Percentiles rank a stretch among this genome's conserved stretches.
Conservation (phyloP, 2,113 vertebrate species). For the Microtus oregoni region DNA sequence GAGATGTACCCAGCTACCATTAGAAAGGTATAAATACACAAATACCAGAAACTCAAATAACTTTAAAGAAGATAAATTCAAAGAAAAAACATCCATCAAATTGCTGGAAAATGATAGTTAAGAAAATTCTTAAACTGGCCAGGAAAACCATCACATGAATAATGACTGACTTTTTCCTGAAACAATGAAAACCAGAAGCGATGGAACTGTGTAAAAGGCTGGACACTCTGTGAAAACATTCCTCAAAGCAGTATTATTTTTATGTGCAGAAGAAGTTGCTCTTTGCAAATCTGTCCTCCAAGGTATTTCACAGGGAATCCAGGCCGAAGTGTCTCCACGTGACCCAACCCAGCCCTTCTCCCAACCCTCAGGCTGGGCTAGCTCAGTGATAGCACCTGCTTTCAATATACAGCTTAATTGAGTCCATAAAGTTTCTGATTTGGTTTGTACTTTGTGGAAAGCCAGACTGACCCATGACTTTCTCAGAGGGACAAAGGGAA, state of each 20-base stretch:
- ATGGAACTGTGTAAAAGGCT: rapidly evolving
- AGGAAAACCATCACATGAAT: background rate
- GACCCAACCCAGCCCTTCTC: background rate
- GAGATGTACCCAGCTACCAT: rapidly evolving
- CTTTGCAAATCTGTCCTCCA: background rate
- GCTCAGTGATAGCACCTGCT: background rate
- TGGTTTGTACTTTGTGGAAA: background rate
- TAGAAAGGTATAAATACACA: background rate
- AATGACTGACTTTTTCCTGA: background rate
- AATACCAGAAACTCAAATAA: background rate
- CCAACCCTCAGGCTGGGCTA: no score
- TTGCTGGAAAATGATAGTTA: background rate
- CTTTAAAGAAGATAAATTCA: background rate
- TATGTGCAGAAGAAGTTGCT: background rate
- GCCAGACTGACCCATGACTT: background rate
- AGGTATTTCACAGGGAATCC: background rate
- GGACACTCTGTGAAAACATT: background rate
- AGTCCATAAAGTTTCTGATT: background rate
- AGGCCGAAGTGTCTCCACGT: background rate
- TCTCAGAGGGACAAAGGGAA: background rate
- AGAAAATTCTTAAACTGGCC: background rate
- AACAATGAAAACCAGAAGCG: background rate
- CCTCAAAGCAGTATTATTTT: background rate
- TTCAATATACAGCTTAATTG: background rate
- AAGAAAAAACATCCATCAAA: background rate